phyloP scores from a whole-genome alignment of 2,113 vertebrate species.

The Mus spicilegus region DNA sequence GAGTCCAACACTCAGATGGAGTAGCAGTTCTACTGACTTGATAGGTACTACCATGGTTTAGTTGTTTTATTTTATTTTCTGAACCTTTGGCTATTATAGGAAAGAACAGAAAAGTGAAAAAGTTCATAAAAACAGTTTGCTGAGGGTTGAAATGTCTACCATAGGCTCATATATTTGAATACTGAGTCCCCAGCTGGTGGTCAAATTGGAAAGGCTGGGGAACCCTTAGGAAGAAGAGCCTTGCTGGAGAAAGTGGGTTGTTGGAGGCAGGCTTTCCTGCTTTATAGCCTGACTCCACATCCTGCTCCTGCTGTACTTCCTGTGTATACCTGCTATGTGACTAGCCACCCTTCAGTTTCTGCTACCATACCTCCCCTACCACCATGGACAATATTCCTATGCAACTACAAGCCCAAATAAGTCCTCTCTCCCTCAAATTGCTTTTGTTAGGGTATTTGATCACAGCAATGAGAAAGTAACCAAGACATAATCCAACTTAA shows the following conservation, averaged over 20 bases:
- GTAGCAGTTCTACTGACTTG: not conserved
- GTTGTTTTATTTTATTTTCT: constrained; percentile 2
- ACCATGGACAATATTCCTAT: not conserved
- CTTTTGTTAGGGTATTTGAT: not conserved
- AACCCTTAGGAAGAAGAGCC: not conserved
- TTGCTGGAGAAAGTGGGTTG: not conserved
- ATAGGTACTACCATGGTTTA: not conserved
- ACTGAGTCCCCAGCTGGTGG: not conserved
- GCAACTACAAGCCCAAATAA: not conserved
- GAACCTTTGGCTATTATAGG: not conserved
- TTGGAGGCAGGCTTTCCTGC: not conserved
- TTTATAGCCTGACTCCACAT: not conserved
- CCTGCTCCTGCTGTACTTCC: not conserved
- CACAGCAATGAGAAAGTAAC: not conserved
- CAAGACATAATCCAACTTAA: not conserved
- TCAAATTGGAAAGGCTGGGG: not conserved
- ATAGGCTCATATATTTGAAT: not conserved
- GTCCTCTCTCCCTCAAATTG: not conserved
- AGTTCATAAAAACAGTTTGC: not conserved
- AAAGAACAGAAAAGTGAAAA: constrained; percentile 4
- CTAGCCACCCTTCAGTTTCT: not conserved
- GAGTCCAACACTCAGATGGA: not conserved
- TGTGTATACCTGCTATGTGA: not conserved
- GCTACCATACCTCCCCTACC: not conserved
- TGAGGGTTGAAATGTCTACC: not conserved